Conservation (phyloP, 2,888 invertebrate species). For the Gerris lacustris region DNA sequence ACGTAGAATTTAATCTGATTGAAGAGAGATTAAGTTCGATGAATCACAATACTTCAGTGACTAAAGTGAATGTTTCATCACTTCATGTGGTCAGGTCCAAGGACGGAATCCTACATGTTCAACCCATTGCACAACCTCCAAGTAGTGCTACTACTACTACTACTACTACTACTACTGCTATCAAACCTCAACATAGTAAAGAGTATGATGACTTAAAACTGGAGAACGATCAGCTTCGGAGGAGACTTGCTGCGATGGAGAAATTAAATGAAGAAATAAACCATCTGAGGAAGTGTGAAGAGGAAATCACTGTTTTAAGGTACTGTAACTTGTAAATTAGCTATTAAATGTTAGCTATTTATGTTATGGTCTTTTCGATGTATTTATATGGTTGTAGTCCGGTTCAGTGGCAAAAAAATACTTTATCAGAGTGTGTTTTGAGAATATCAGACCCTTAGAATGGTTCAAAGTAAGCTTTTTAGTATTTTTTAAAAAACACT, state of each 20-base stretch:
- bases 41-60: slow-evolving; percentile 10
- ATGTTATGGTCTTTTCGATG: too few relatives aligned
- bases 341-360: too few relatives aligned
- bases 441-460: too few relatives aligned
- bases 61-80: slow-evolving; percentile 19
- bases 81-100: slow-evolving; percentile 19
- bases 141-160: not conserved
- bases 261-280: slow-evolving; percentile 48
- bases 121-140: not conserved
- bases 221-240: slow-evolving; percentile 52
- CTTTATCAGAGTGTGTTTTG: too few relatives aligned
- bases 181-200: slow-evolving; percentile 20
- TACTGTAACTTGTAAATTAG: slow-evolving; percentile 27
- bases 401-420: too few relatives aligned
- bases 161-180: not conserved
- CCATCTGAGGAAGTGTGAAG: slow-evolving; percentile 41
- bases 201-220: slow-evolving; percentile 26
- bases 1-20: slow-evolving; percentile 59
- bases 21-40: slow-evolving; percentile 55
- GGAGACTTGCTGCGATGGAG: slow-evolving; percentile 47
- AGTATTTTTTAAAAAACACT: too few relatives aligned
- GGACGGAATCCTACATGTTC: slow-evolving; percentile 17
- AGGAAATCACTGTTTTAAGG: slow-evolving; percentile 50
- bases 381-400: too few relatives aligned
- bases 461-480: too few relatives aligned